Base-by-base conservation (phyloP, 2,888 invertebrate species). In the Atherix ibis region DNA sequence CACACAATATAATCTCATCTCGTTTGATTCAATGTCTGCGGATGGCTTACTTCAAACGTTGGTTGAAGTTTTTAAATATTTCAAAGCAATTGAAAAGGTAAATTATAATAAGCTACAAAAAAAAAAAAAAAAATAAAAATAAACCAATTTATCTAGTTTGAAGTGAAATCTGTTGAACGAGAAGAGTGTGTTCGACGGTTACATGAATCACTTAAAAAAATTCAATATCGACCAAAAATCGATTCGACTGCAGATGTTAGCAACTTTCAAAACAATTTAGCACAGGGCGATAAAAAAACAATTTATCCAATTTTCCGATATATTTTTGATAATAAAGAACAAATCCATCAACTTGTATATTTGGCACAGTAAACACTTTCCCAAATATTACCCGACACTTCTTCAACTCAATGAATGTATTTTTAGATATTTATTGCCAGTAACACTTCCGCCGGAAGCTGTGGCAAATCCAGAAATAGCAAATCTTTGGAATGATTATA, bases 341-440 rank as follows among this genome's bases (percentile, higher is more conserved):
- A 80, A 43, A 72, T 83, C 18, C 76, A 76, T 52, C 83, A 84
- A 48, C 67, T 88, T 34, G 83, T 84, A 0, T 91, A 91, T 61
- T 67, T 89, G 33, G 81, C 87, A n/a, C 73, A 67, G 65, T 76
- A 54, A 43, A n/a, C n/a, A n/a, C n/a, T n/a, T n/a, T n/a, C n/a
- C 54, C 16, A 24, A 8, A 17, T 15, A 13, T 32, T 28, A 27
- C 5, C 12, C 22, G 22, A 22, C 22, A 22, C 6, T 27, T 27
- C 27, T 4, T 12, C n/a, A n/a, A n/a, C n/a, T n/a, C n/a, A n/a
- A n/a, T n/a, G n/a, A n/a, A 3, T 26, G 13, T 13, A 10, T n/a
- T 52, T 47, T 1, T 43, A 67, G 67, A 43, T 67, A 64, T 48
- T 48, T 68, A 37, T 64, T 66, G 46, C 52, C 67, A 12, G 67